Base-by-base conservation (phyloP, 1,140 invertebrate species). In the Phthorimaea operculella region DNA sequence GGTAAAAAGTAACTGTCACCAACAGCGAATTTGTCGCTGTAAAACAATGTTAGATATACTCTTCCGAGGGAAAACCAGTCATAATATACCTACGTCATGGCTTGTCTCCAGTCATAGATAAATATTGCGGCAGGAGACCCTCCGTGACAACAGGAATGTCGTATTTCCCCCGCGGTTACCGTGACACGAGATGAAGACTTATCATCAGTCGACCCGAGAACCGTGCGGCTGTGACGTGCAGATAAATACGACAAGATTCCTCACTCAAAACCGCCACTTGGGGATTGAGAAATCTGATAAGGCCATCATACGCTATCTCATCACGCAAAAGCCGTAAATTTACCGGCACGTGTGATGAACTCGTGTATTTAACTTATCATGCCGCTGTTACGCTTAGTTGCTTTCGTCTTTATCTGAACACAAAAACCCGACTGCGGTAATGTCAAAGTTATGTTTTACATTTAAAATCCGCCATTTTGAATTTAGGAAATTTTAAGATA, bases 81-180 rank as follows among this genome's bases (percentile, higher is more conserved):
- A 47, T 17, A 5, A 48, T 48, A 4, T 16, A 10, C 18, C 52
- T 18, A 28, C n/a, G 44, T 54, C 39, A 47, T n/a, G 8, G 33
- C 10, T 49, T 56, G 21, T 17, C 45, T 52, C 16, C 44, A 50
- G 39, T 55, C 36, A 33, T 33, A 59, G 64, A 62, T 64, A 63
- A 61, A 66, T 59, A 51, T 42, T 59, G 21, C 33, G 48, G 55
- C 57, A 64, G 62, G 57, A 33, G 44, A 8, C 18, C 17, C 39
- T 52, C 33, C 58, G 50, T 45, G 36, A 51, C 55, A 60, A 66
- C 58, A 59, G 57, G 54, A 62, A 63, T 68, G 57, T 66, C 54
- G 51, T 58, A 69, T 72, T 72, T 72, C 63, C 64, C 66, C 50
- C 14, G 61, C 48, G 59, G 34, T 51, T 59, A 48, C 36, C 8